Conservation (phyloP, 2,797 vertebrate genomes). For the Apogon hyalosoma region DNA sequence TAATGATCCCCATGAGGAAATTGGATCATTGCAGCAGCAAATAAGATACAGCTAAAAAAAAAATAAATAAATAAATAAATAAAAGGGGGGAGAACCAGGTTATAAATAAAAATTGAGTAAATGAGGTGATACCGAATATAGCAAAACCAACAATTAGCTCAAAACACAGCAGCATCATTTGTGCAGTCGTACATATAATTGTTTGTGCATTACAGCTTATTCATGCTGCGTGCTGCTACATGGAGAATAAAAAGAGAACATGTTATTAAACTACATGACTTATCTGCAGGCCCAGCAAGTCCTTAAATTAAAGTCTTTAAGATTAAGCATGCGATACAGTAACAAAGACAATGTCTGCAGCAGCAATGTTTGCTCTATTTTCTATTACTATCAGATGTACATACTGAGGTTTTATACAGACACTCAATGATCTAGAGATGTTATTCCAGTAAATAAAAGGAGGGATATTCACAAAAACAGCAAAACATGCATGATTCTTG, state of each 20-base stretch:
- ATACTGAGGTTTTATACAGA: background rate
- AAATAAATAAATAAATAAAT: no score
- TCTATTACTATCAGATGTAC: background rate
- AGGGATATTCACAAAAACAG: background rate
- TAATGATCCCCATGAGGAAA: constrained; percentile 59
- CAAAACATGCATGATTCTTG: no score
- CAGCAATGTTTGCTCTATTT: constrained; percentile 4
- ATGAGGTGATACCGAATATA: constrained; percentile 36
- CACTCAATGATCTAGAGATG: no score
- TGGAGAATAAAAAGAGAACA: background rate
- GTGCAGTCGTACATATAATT: background rate
- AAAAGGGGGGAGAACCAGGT: constrained; percentile 32
- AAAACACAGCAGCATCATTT: constrained; percentile 10
- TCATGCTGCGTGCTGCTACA: background rate
- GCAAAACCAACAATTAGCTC: constrained; percentile 23
- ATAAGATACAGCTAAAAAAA: constrained; percentile 49
- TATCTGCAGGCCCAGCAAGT: background rate
- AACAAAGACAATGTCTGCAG: background rate
- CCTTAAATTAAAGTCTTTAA: no score
- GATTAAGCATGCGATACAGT: background rate
- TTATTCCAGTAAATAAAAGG: no score
- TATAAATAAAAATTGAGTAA: constrained; percentile 52
- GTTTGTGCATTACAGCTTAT: background rate
- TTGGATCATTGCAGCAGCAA: constrained; percentile 49
- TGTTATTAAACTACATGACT: background rate